Percentiles rank a stretch among this genome's conserved stretches.
phyloP scores from a whole-genome alignment of 2,113 vertebrate genomes.

The Sprattus sprattus region DNA sequence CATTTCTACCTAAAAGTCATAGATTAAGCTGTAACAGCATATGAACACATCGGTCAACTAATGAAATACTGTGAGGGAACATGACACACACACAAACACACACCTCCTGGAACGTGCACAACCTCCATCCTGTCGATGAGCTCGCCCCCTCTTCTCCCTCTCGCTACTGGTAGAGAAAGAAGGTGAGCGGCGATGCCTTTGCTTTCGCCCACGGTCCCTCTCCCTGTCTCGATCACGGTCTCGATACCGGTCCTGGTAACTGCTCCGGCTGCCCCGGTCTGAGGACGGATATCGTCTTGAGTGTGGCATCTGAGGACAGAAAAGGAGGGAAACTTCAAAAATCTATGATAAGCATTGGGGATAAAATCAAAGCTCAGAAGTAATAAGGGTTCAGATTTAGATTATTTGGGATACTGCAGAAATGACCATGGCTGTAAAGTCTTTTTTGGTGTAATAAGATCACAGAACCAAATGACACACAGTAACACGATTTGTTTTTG shows the following conservation, averaged over 20 bases:
- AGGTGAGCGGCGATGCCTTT: slow-evolving; percentile 82
- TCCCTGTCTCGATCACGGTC: slow-evolving; percentile 85
- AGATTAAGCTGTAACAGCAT: too few relatives aligned
- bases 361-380: too few relatives aligned
- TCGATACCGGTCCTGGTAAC: slow-evolving; percentile 86
- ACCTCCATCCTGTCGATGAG: slow-evolving; percentile 65
- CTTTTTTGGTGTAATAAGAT: background rate
- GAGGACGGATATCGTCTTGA: slow-evolving; percentile 89
- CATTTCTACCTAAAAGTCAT: too few relatives aligned
- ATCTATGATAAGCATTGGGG: background rate
- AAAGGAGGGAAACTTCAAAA: background rate
- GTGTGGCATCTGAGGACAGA: slow-evolving; percentile 84
- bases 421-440: background rate
- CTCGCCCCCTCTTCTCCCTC: slow-evolving; percentile 59
- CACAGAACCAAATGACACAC: background rate
- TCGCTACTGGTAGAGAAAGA: slow-evolving; percentile 83
- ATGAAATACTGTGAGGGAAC: background rate
- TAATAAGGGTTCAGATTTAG: too few relatives aligned
- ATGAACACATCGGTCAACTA: too few relatives aligned
- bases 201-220: slow-evolving; percentile 83
- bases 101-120: slow-evolving; percentile 72
- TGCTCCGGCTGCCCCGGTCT: slow-evolving; percentile 89
- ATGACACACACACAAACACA: background rate
- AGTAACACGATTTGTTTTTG: background rate
- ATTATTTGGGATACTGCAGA: too few relatives aligned